Evolutionary conservation across 2,113 vertebrate genomes (phyloP), one percentile per base, ranked within the genome.

Genomic region (Reinhardtius hippoglossoides): DNA sequence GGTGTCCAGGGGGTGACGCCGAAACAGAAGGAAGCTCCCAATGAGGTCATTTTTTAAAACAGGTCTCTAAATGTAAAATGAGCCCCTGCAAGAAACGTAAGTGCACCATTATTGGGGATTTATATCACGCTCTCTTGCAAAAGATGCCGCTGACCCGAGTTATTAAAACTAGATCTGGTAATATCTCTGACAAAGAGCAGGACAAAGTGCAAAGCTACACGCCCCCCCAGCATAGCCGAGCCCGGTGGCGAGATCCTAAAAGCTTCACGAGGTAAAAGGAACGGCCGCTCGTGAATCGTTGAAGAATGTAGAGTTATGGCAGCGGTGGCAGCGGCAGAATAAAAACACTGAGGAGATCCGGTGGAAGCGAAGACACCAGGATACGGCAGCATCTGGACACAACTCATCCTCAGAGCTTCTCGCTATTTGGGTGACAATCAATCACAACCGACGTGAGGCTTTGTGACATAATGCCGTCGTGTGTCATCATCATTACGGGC

Each of bases 241-340:
- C 44, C 1, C 31, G 14, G 8, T 79, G 71, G 65, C 21, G 71
- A 82, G 46, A 74, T 64, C 62, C 59, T 84, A 76, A 78, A 67
- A 52, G 78, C 73, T 82, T 78, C 15, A 9, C 55, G 31, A 13
- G 44, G 71, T 1, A 2, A 62, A 50, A 69, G 64, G 86, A 85
- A 82, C n/a, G 27, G 56, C 21, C 59, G 37, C 71, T 80, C 54
- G 31, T 82, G 80, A 89, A 87, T 78, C 64, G 81, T 48, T 55
- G 54, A 71, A 55, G 80, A 66, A 77, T 9, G 44, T 8, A 54
- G 81, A 79, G 74, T 79, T 80, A 61, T 24, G 71, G 48, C 50
- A n/a, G 48, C 48, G 57, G 71, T 26, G 61, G 61, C 82, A 83
- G 75, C 42, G 24, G 59, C 60, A 40, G 56, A 83, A 78, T 46